These are phyloP conservation scores for Phymorhynchus buccinoides DNA, from an alignment of 1,140 invertebrate genomes.

Conservation along the genomic window DNA sequence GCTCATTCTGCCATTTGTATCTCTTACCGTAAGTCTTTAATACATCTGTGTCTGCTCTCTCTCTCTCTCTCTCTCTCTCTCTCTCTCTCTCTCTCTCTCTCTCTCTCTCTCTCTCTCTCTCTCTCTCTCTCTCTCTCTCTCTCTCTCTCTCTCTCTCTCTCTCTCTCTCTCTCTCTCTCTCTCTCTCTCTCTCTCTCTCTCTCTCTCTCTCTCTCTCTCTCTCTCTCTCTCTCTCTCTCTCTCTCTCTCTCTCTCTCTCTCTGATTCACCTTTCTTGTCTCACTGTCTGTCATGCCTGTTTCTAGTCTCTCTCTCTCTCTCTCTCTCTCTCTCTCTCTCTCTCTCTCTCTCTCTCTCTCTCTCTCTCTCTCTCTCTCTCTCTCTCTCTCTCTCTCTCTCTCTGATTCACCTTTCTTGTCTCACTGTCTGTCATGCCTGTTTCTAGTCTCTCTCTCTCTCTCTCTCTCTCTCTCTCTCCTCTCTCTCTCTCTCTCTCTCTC, in stretches of 20 bases:
- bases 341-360: conserved; percentile 14
- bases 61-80: conserved; percentile 9
- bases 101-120: background rate
- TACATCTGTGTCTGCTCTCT: background rate
- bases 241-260: background rate
- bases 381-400: background rate
- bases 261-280: background rate
- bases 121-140: conserved; percentile 26
- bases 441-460: conserved; percentile 15
- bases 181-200: conserved; percentile 29
- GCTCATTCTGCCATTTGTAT: too few relatives aligned
- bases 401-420: background rate
- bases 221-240: conserved; percentile 20
- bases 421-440: background rate
- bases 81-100: background rate
- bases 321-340: conserved; percentile 29
- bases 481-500: conserved; percentile 13
- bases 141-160: conserved; percentile 14
- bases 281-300: background rate
- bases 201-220: conserved; percentile 14
- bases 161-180: conserved; percentile 15
- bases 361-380: conserved; percentile 20
- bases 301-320: conserved; percentile 15
- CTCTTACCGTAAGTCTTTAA: too few relatives aligned
- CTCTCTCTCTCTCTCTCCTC: conserved; percentile 30